These are phyloP conservation scores for Anoplolepis gracilipes DNA, from an alignment of 1,140 invertebrate species.

Conservation along the genomic window DNA sequence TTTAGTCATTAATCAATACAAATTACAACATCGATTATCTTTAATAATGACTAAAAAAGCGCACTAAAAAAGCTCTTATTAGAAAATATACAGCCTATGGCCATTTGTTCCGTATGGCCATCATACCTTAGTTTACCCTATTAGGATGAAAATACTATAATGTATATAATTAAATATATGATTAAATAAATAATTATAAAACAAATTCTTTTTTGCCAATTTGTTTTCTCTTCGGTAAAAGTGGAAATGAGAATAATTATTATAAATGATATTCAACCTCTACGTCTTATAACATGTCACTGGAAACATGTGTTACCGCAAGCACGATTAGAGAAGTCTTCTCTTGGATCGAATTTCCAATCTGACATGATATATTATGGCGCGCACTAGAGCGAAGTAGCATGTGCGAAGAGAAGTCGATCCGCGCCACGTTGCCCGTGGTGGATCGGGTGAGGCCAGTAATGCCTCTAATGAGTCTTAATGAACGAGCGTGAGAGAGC, in stretches of 20 bases:
- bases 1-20: no score
- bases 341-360: slow-evolving; percentile 10
- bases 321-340: slow-evolving; percentile 26
- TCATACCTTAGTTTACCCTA: no score
- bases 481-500: slow-evolving; percentile 74
- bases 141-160: no score
- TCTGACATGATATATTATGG: slow-evolving; percentile 65
- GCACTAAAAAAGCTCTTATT: no score
- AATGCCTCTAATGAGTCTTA: slow-evolving; percentile 67
- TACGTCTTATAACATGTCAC: neutral
- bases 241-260: neutral
- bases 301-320: slow-evolving; percentile 11
- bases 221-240: neutral
- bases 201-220: neutral
- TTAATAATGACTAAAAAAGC: no score
- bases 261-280: neutral
- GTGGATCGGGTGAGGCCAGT: slow-evolving; percentile 65
- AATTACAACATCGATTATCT: no score
- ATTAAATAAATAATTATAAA: slow-evolving; percentile 17
- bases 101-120: no score
- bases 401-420: slow-evolving; percentile 26
- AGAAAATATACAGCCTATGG: no score
- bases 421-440: slow-evolving; percentile 37
- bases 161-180: neutral
- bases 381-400: slow-evolving; percentile 1